phyloP scores from a whole-genome alignment of 35 echinoderm and acorn worm species.

The Antedon bifida region DNA sequence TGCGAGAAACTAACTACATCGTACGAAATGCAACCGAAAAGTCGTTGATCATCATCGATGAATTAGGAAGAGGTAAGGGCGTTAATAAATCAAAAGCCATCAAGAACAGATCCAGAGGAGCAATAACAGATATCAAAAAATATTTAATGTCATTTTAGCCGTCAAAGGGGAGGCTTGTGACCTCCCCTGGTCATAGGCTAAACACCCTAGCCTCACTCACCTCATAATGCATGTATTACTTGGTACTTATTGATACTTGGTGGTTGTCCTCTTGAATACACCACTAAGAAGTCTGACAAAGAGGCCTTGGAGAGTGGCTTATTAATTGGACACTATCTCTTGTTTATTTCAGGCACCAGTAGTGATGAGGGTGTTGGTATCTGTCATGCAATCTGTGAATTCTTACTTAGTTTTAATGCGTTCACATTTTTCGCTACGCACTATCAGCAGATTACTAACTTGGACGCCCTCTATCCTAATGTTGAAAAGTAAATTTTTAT shows the following conservation, averaged over 20 bases:
- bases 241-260: too few relatives aligned
- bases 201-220: too few relatives aligned
- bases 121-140: too few relatives aligned
- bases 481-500: slow-evolving; percentile 86
- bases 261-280: too few relatives aligned
- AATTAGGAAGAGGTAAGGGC: slow-evolving; percentile 75
- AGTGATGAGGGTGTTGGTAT: slow-evolving; percentile 94
- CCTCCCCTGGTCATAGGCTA: too few relatives aligned
- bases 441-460: slow-evolving; percentile 72
- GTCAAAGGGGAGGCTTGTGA: too few relatives aligned
- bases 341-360: slow-evolving; percentile 54
- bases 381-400: slow-evolving; percentile 90
- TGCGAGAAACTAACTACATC: slow-evolving; percentile 91
- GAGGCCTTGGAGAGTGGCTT: too few relatives aligned
- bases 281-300: too few relatives aligned
- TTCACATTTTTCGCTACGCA: slow-evolving; percentile 93
- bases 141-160: too few relatives aligned
- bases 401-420: slow-evolving; percentile 67
- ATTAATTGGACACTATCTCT: too few relatives aligned
- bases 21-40: slow-evolving; percentile 72
- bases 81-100: background rate
- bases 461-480: slow-evolving; percentile 88
- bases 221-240: too few relatives aligned
- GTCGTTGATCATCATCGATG: slow-evolving; percentile 92
- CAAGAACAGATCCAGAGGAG: too few relatives aligned